A percentile compares a stretch with the other conserved stretches of the same genome.
Evolutionary conservation across 2,888 invertebrate species (phyloP).

Genomic region (Chironomus riparius): DNA sequence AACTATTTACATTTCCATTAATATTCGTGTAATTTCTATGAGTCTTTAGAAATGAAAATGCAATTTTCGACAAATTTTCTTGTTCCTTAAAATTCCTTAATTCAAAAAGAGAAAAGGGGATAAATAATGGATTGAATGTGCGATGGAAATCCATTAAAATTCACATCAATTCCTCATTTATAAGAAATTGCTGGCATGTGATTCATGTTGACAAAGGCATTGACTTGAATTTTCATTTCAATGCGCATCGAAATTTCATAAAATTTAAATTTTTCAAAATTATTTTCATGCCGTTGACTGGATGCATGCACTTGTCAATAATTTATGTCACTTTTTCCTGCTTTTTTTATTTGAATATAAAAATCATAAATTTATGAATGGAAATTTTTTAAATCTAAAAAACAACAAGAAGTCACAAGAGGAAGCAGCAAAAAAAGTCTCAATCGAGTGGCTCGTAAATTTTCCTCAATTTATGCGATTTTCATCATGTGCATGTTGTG

Average conservation of each 20-base stretch:
- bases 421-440: background rate
- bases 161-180: background rate
- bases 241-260: no score
- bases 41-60: background rate
- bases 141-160: background rate
- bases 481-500: background rate
- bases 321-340: no score
- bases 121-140: background rate
- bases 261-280: no score
- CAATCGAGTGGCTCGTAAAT: background rate
- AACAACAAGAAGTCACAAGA: background rate
- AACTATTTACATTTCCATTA: background rate
- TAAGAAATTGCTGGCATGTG: background rate
- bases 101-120: no score
- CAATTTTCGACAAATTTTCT: background rate
- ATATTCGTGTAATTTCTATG: background rate
- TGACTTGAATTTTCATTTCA: no score
- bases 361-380: background rate
- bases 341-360: background rate
- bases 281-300: background rate
- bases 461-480: background rate
- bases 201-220: background rate
- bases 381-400: background rate
- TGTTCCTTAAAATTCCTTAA: no score
- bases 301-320: background rate